These are phyloP conservation scores for Galerucella pusilla DNA, from an alignment of 2,888 invertebrate species.

Conservation along the genomic window DNA sequence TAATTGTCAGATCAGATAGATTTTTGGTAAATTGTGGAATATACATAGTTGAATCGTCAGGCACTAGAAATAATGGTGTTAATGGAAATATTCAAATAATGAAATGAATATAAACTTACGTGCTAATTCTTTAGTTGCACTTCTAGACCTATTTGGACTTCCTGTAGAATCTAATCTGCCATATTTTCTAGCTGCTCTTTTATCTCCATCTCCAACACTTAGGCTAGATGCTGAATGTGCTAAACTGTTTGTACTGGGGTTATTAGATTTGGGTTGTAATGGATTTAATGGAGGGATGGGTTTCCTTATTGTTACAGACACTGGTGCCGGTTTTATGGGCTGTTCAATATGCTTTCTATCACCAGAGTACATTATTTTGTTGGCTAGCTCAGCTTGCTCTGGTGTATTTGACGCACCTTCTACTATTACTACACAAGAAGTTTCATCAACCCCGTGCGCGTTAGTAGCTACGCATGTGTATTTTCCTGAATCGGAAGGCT, in stretches of 20 bases:
- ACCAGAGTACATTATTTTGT: conserved; percentile 90
- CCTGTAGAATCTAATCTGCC: conserved; percentile 79
- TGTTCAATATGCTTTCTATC: conserved; percentile 90
- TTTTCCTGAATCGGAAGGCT: conserved; percentile 94
- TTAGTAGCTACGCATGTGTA: conserved; percentile 96
- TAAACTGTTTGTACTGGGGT: conserved; percentile 60
- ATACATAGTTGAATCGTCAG: conserved; percentile 88
- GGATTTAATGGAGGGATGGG: conserved; percentile 65
- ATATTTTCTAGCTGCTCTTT: conserved; percentile 72
- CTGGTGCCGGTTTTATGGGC: conserved; percentile 82
- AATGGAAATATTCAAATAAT: too few species aligned
- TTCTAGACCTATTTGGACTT: conserved; percentile 87
- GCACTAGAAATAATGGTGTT: conserved; percentile 69
- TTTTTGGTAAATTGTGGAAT: conserved; percentile 86
- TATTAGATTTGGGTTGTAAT: conserved; percentile 58
- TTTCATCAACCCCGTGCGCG: conserved; percentile 94
- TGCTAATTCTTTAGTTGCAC: conserved; percentile 89
- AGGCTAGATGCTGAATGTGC: conserved; percentile 63
- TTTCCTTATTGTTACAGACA: conserved; percentile 75
- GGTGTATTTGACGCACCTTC: conserved; percentile 85
- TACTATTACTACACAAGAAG: conserved; percentile 93
- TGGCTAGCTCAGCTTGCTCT: conserved; percentile 85
- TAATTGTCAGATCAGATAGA: conserved; percentile 78
- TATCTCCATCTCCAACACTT: conserved; percentile 65
- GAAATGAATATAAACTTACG: conserved; percentile 65